phyloP scores from a whole-genome alignment of 2,797 vertebrate genomes.

The Notolabrus celidotus region DNA sequence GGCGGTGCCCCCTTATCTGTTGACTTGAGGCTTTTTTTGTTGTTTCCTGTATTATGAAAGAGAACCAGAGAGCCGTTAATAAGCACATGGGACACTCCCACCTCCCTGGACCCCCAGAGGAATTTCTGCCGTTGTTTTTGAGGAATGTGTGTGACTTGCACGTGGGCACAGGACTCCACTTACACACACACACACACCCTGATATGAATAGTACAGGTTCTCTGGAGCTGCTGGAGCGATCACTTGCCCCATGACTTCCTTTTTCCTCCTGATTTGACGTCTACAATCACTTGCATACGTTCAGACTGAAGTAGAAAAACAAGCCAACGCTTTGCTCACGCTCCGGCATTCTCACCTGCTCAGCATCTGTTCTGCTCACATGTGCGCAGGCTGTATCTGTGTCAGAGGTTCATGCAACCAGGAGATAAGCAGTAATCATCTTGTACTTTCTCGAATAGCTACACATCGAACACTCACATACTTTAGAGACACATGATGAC shows the following conservation, averaged over 20 bases:
- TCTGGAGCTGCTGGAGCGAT: conserved; percentile 7
- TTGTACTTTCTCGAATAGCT: conserved; percentile 22
- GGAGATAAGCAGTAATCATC: conserved; percentile 31
- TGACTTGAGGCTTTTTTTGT: conserved; percentile 64
- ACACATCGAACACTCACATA: conserved; percentile 3
- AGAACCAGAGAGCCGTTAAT: conserved; percentile 76
- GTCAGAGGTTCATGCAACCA: conserved; percentile 12
- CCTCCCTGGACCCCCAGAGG: conserved; percentile 59
- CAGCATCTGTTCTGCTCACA: conserved; percentile 26
- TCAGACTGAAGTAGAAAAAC: conserved; percentile 19
- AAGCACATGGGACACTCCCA: conserved; percentile 74
- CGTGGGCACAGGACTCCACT: conserved; percentile 30
- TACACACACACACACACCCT: neutral
- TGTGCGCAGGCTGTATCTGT: neutral
- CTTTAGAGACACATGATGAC: conserved; percentile 30
- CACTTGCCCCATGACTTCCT: conserved; percentile 5
- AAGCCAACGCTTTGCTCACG: neutral
- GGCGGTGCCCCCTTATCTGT: conserved; percentile 59
- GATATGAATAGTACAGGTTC: conserved; percentile 5
- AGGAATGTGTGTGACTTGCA: conserved; percentile 74
- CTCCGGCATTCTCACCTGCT: conserved; percentile 14
- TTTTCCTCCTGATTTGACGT: neutral
- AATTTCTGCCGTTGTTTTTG: conserved; percentile 74
- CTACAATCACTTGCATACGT: conserved; percentile 1
- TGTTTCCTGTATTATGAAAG: conserved; percentile 75